These are phyloP conservation scores for Achlya flavicornis DNA, from an alignment of 2,888 invertebrate genomes.

Conservation along the genomic window DNA sequence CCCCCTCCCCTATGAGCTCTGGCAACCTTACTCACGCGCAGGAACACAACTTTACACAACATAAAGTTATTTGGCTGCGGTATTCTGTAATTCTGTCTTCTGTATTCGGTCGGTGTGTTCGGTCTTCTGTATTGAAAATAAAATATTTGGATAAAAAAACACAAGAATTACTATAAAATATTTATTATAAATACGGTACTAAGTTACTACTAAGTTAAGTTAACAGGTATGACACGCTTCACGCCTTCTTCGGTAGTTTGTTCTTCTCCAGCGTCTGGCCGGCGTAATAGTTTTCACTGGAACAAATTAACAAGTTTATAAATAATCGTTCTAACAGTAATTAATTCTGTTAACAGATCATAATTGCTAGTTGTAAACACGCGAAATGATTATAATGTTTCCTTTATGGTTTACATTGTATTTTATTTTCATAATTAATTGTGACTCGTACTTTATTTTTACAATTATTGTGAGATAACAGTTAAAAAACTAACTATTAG, in stretches of 20 bases:
- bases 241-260: conserved; percentile 77
- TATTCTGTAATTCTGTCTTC: too few species aligned
- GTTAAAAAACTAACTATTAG: too few species aligned
- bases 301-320: conserved; percentile 51
- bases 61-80: too few species aligned
- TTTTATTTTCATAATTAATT: too few species aligned
- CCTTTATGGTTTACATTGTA: not conserved
- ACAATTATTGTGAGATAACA: too few species aligned
- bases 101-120: too few species aligned
- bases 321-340: not conserved
- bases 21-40: too few species aligned
- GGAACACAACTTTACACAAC: too few species aligned
- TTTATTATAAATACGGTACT: conserved; percentile 17
- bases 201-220: conserved; percentile 21
- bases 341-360: not conserved
- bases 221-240: conserved; percentile 55
- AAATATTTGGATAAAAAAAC: not conserved
- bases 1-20: too few species aligned
- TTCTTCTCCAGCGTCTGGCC: conserved; percentile 77
- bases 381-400: not conserved
- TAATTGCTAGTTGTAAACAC: not conserved
- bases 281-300: conserved; percentile 88
- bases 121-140: too few species aligned
- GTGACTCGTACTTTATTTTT: too few species aligned
- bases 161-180: conserved; percentile 4